A percentile compares a stretch with the other conserved stretches of the same genome.
Conservation (phyloP, 2,888 invertebrate genomes). For the Chloroclystis v-ata region DNA sequence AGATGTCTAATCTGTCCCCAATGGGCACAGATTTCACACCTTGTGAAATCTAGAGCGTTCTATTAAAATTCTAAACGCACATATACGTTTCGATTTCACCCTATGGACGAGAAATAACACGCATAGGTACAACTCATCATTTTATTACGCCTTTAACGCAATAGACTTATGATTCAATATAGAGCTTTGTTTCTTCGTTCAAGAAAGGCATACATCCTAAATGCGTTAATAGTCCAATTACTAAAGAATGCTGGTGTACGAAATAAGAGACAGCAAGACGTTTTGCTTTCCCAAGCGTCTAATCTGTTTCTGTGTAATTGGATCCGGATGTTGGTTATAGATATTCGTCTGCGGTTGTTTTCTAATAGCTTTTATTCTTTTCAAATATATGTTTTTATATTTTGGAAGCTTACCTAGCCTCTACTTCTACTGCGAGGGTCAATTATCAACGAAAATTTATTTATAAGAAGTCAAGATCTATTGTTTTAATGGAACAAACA, state of each 20-base stretch:
- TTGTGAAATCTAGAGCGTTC: background rate
- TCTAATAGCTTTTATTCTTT: too few relatives aligned
- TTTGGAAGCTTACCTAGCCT: too few relatives aligned
- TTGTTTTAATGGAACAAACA: too few relatives aligned
- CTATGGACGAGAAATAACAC: background rate
- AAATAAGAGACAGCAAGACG: slow-evolving; percentile 3
- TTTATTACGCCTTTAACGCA: too few relatives aligned
- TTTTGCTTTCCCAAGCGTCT: slow-evolving; percentile 11
- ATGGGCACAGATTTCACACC: too few relatives aligned
- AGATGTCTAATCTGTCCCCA: too few relatives aligned
- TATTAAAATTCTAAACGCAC: slow-evolving; percentile 4
- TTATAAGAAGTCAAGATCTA: too few relatives aligned
- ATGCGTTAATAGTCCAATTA: slow-evolving; percentile 15
- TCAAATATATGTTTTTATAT: too few relatives aligned
- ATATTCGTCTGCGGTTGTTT: background rate
- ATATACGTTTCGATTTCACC: slow-evolving; percentile 20
- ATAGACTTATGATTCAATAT: background rate
- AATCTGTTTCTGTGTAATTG: slow-evolving; percentile 5
- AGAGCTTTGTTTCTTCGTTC: background rate
- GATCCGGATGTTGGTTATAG: slow-evolving; percentile 7
- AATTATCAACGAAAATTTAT: too few relatives aligned
- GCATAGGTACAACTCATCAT: background rate
- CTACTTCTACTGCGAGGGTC: too few relatives aligned
- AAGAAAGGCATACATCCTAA: slow-evolving; percentile 12
- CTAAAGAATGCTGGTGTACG: slow-evolving; percentile 11